phyloP scores from a whole-genome alignment of 2,888 invertebrate genomes.

The Melanargia galathea region DNA sequence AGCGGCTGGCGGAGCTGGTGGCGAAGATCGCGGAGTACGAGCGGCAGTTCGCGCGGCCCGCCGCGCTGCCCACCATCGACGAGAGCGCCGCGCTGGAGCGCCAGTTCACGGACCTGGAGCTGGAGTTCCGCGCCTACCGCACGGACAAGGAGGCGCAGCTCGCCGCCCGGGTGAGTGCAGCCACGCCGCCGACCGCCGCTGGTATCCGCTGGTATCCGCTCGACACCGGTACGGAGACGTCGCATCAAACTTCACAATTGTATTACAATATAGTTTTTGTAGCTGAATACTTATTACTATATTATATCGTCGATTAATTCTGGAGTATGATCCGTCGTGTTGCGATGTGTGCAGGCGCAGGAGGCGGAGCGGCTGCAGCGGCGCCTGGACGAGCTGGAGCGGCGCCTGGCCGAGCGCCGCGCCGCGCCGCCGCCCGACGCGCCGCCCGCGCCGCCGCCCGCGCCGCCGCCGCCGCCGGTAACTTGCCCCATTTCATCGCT shows the following conservation, averaged over 20 bases:
- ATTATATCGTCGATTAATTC: no score
- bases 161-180: slow-evolving; percentile 8
- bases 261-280: no score
- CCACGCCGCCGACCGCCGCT: no score
- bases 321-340: no score
- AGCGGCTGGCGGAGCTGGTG: slow-evolving; percentile 33
- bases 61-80: slow-evolving; percentile 88
- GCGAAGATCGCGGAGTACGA: slow-evolving; percentile 90
- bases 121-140: slow-evolving; percentile 80
- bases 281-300: no score
- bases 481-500: not conserved
- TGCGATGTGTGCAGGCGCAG: slow-evolving; percentile 70
- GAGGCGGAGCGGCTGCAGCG: slow-evolving; percentile 8
- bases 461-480: not conserved
- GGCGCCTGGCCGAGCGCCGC: slow-evolving; percentile 63
- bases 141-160: slow-evolving; percentile 34
- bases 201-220: no score
- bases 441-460: slow-evolving; percentile 44
- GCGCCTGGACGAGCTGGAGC: slow-evolving; percentile 32
- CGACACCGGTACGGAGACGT: no score
- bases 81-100: slow-evolving; percentile 86
- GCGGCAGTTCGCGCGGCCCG: slow-evolving; percentile 83
- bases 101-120: slow-evolving; percentile 85
- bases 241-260: no score
- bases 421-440: slow-evolving; percentile 76